Conservation (phyloP, 2,797 vertebrate species). For the Zenarchopterus dispar region DNA sequence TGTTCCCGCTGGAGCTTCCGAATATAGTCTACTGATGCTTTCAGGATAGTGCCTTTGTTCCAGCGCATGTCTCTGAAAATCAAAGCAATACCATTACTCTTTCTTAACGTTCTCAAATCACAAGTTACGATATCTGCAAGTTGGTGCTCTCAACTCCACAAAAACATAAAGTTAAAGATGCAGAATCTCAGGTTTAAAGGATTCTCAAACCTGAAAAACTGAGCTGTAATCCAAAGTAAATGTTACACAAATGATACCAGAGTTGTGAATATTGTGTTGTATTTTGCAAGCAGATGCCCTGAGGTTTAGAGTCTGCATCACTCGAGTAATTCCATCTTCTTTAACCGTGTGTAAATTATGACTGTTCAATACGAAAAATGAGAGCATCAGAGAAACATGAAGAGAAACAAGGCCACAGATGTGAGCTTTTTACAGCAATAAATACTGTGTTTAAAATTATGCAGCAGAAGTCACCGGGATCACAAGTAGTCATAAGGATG, state of each 20-base stretch:
- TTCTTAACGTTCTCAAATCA: not conserved
- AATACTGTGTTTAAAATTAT: too few relatives aligned
- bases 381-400: too few relatives aligned
- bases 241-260: not conserved
- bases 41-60: conserved; percentile 99
- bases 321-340: too few relatives aligned
- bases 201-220: not conserved
- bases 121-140: conserved; percentile 4
- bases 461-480: too few relatives aligned
- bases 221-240: not conserved
- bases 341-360: too few relatives aligned
- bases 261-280: too few relatives aligned
- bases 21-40: conserved; percentile 98
- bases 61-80: conserved; percentile 94
- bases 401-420: too few relatives aligned
- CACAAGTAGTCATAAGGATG: too few relatives aligned
- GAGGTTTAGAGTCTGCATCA: too few relatives aligned
- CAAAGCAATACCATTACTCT: conserved; percentile 27
- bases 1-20: conserved; percentile 95
- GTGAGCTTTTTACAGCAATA: too few relatives aligned
- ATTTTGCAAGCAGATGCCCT: too few relatives aligned
- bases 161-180: not conserved
- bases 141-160: not conserved
- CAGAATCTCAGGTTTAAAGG: not conserved
- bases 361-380: too few relatives aligned